These are phyloP conservation scores for Takifugu flavidus DNA, from an alignment of 2,113 vertebrate species.

Conservation along the genomic window DNA sequence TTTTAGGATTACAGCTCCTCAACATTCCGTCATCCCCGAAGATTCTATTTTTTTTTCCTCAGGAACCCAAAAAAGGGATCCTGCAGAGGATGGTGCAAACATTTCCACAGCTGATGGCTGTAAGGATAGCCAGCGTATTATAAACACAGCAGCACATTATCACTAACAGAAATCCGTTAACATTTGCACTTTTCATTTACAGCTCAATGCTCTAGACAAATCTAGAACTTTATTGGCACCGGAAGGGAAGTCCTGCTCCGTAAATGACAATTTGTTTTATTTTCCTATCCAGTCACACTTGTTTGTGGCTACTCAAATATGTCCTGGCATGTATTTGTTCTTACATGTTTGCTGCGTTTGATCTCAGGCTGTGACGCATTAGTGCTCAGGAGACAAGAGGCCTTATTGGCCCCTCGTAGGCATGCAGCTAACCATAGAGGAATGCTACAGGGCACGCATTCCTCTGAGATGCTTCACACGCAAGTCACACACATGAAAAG, in stretches of 20 bases:
- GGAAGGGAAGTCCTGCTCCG: neutral
- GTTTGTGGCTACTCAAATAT: conserved; percentile 18
- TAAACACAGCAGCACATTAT: too few species aligned
- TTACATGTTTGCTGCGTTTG: conserved; percentile 39
- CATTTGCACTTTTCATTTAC: neutral
- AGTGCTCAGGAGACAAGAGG: conserved; percentile 59
- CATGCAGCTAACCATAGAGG: conserved; percentile 55
- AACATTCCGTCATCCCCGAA: conserved; percentile 40
- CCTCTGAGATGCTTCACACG: conserved; percentile 48
- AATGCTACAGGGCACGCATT: conserved; percentile 63
- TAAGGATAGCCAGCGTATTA: too few species aligned
- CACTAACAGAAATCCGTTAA: too few species aligned
- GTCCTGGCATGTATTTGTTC: conserved; percentile 33
- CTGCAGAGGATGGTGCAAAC: conserved; percentile 21
- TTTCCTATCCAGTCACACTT: neutral
- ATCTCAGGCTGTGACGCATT: conserved; percentile 62
- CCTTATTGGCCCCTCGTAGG: conserved; percentile 56
- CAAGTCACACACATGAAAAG: conserved; percentile 32
- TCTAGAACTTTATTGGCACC: neutral
- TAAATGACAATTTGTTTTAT: neutral
- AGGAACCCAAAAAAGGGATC: conserved; percentile 26
- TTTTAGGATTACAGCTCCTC: conserved; percentile 28
- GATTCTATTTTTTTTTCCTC: conserved; percentile 33
- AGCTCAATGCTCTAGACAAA: neutral
- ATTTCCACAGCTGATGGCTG: conserved; percentile 16